Evolutionary conservation across 1,140 invertebrate species (phyloP), one percentile per base, ranked within the genome.

Genomic region (Bradysia coprophila): DNA sequence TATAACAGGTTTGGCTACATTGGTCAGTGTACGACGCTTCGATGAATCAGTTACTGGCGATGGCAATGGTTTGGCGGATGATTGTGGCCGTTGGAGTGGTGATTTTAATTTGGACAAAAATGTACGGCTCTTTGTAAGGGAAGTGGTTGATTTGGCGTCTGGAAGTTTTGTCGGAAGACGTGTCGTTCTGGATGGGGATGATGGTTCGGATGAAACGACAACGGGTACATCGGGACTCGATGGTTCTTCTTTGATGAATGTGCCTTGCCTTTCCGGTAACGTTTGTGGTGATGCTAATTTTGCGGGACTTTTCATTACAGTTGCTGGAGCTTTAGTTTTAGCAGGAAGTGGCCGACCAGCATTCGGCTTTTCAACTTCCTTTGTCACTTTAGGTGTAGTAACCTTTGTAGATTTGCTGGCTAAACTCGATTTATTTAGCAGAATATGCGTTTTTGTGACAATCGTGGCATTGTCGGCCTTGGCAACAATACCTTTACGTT

Each of bases 161-260:
- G 48, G 55, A 28, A 49, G 20, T 58, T 60, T 51, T 47, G 59
- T 50, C 13, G 48, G 59, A 15, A 61, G 59, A 41, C 67, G 63
- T 4, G 67, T 65, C 38, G 67, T 53, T 21, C 61, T 57, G 0
- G 61, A 62, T 1, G 64, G 61, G 6, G 65, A 64, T 16, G 51
- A 47, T 2, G 51, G 47, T 15, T 44, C 43, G 15, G 62, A 52
- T n/a, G n/a, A n/a, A 47, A 64, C 65, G 20, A 64, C 66, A 16
- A 65, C 56, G 2, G 66, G 61, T 16, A 64, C 48, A 16, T 64
- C 49, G 18, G 58, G 48, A 47, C 63, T 60, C 2, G 67, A 55
- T 5, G 67, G 64, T 48, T 83, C 78, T 46, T 89, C 83, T 59
- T 89, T 89, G 0, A 82, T 84, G 54, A 91, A 91, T 0, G 87